A percentile compares a stretch with the other conserved stretches of the same genome.
phyloP scores from a whole-genome alignment of 2,888 invertebrate species.

The Nebria brevicollis region DNA sequence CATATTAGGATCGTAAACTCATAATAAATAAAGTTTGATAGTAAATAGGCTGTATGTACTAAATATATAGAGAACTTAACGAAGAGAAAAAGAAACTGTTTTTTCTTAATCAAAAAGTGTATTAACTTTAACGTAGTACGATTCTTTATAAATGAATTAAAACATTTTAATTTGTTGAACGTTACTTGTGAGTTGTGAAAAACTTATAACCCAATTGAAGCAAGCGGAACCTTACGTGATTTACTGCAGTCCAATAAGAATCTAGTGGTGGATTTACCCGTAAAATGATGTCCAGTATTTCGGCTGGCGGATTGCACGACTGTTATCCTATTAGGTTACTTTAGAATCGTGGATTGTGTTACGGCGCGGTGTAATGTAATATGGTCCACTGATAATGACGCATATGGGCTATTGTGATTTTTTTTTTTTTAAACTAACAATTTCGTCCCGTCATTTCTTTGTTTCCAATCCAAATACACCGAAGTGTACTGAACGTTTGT shows the following conservation, averaged over 20 bases:
- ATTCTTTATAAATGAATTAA: conserved; percentile 39
- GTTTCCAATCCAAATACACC: no score
- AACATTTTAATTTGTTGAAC: conserved; percentile 42
- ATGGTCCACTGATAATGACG: conserved; percentile 39
- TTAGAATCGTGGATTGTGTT: conserved; percentile 50
- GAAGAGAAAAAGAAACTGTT: not conserved
- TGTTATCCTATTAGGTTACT: conserved; percentile 55
- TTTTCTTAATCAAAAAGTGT: conserved; percentile 24
- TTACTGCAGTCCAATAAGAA: conserved; percentile 20
- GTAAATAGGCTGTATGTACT: not conserved
- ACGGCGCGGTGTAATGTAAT: conserved; percentile 48
- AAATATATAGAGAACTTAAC: not conserved
- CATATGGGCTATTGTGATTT: conserved; percentile 30
- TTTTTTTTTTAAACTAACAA: not conserved
- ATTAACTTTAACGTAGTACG: conserved; percentile 16
- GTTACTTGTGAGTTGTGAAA: conserved; percentile 34
- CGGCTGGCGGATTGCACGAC: conserved; percentile 48
- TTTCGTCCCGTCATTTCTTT: no score
- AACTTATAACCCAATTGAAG: conserved; percentile 43
- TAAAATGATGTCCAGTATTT: not conserved
- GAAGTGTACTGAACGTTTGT: no score
- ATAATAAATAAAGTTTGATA: not conserved
- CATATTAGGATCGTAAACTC: no score
- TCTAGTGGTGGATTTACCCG: not conserved
- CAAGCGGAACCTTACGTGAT: conserved; percentile 41